phyloP scores from a whole-genome alignment of 2,113 vertebrate species.

The Suncus etruscus region DNA sequence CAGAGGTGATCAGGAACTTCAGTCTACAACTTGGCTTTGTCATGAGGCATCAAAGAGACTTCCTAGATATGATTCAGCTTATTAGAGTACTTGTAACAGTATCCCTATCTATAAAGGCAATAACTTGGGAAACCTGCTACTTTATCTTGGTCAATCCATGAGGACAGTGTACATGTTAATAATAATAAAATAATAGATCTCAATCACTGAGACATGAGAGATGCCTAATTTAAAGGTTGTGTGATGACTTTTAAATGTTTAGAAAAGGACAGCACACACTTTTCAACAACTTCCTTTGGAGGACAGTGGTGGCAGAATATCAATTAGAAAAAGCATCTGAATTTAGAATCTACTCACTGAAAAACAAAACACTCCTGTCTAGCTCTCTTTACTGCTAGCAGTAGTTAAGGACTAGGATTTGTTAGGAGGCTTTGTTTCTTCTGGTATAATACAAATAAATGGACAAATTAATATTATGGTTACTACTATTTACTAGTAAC shows the following conservation, averaged over 20 bases:
- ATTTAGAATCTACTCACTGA: slow-evolving; percentile 40
- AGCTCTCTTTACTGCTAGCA: neutral
- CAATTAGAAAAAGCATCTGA: slow-evolving; percentile 45
- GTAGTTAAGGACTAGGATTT: neutral
- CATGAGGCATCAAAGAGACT: slow-evolving; percentile 19
- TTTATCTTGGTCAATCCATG: neutral
- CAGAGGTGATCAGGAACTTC: neutral
- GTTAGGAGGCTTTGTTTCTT: slow-evolving; percentile 23
- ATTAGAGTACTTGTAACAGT: neutral
- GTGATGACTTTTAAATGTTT: neutral
- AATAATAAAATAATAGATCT: neutral
- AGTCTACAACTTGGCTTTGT: neutral
- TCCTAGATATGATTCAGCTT: neutral
- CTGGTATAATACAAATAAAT: slow-evolving; percentile 7
- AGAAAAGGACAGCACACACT: neutral
- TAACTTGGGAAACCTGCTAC: neutral
- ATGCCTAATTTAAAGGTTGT: neutral
- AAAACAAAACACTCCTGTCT: slow-evolving; percentile 2
- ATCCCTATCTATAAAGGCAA: neutral
- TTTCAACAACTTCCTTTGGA: neutral
- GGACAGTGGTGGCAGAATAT: neutral
- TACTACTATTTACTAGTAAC: neutral
- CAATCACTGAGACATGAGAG: neutral
- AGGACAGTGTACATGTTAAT: neutral
- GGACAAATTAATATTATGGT: neutral